Percentiles rank a stretch among this genome's conserved stretches.
Evolutionary conservation across 1,140 invertebrate genomes (phyloP).

Genomic region (Drosophila azteca): DNA sequence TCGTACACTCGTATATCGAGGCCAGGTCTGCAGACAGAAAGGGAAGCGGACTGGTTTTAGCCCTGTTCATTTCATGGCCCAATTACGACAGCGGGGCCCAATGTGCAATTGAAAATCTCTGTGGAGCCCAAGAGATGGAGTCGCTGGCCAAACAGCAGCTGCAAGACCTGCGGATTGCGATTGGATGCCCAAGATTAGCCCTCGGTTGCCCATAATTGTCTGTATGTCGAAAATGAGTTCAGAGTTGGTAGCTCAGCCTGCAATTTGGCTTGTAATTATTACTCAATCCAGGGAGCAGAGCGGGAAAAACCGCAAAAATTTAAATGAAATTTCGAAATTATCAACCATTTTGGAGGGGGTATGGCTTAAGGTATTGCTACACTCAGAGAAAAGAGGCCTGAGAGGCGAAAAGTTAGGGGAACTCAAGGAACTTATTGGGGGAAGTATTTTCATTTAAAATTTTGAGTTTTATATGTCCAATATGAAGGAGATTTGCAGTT

Average conservation of each 20-base stretch:
- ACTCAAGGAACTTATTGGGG: too few relatives aligned
- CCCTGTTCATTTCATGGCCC: constrained; percentile 44
- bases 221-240: constrained; percentile 31
- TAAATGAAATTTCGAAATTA: constrained; percentile 29
- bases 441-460: too few relatives aligned
- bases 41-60: not conserved
- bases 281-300: constrained; percentile 6
- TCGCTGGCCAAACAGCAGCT: constrained; percentile 4
- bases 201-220: constrained; percentile 30
- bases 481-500: not conserved
- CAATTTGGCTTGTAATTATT: constrained; percentile 32
- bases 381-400: too few relatives aligned
- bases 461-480: too few relatives aligned
- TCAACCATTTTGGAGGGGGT: too few relatives aligned
- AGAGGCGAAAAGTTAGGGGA: too few relatives aligned
- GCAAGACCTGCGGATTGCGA: constrained; percentile 11
- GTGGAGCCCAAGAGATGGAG: not conserved
- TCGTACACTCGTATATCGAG: constrained; percentile 1
- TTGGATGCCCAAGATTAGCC: constrained; percentile 36
- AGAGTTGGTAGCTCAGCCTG: constrained; percentile 4
- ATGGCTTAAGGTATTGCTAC: too few relatives aligned
- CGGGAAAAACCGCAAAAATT: constrained; percentile 7
- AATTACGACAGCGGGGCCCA: constrained; percentile 41
- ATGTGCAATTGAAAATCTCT: constrained; percentile 54
- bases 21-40: not conserved